These are phyloP conservation scores for Silurus lanzhouensis DNA, from an alignment of 2,797 vertebrate genomes.

Conservation along the genomic window DNA sequence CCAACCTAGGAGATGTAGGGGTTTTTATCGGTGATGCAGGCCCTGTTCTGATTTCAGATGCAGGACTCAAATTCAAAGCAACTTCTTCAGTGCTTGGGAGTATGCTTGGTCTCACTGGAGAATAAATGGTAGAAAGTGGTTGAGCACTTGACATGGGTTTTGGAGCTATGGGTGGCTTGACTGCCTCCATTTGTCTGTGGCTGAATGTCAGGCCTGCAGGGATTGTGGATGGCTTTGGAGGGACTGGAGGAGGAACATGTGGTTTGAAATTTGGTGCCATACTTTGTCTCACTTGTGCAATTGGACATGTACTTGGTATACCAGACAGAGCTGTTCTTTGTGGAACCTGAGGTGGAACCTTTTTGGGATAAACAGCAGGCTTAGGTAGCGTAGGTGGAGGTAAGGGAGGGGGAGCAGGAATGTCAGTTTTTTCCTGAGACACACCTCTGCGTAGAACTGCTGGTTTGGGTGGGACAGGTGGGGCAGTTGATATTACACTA, in stretches of 20 bases:
- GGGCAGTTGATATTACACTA: constrained; percentile 76
- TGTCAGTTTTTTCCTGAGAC: constrained; percentile 84
- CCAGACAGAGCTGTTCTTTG: constrained; percentile 63
- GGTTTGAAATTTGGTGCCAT: constrained; percentile 77
- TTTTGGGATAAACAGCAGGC: constrained; percentile 87
- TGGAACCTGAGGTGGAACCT: constrained; percentile 75
- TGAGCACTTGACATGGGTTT: constrained; percentile 78
- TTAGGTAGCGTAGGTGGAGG: constrained; percentile 90
- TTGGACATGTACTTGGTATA: constrained; percentile 65
- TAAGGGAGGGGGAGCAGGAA: constrained; percentile 77
- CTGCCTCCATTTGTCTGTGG: constrained; percentile 79
- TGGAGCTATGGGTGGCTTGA: constrained; percentile 91
- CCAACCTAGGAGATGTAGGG: constrained; percentile 83
- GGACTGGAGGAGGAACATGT: constrained; percentile 88
- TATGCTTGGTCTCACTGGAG: constrained; percentile 76
- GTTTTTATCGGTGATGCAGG: constrained; percentile 86
- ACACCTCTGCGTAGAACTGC: constrained; percentile 77
- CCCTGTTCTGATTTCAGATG: constrained; percentile 81
- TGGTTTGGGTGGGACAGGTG: constrained; percentile 83
- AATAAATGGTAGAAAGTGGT: constrained; percentile 71
- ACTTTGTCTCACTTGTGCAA: constrained; percentile 64
- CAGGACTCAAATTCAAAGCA: constrained; percentile 87
- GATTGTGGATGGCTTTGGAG: constrained; percentile 90
- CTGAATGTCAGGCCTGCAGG: constrained; percentile 85
- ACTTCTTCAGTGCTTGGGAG: constrained; percentile 74